Evolutionary conservation across 2,113 vertebrate species (phyloP).

Genomic region (Anser cygnoides): DNA sequence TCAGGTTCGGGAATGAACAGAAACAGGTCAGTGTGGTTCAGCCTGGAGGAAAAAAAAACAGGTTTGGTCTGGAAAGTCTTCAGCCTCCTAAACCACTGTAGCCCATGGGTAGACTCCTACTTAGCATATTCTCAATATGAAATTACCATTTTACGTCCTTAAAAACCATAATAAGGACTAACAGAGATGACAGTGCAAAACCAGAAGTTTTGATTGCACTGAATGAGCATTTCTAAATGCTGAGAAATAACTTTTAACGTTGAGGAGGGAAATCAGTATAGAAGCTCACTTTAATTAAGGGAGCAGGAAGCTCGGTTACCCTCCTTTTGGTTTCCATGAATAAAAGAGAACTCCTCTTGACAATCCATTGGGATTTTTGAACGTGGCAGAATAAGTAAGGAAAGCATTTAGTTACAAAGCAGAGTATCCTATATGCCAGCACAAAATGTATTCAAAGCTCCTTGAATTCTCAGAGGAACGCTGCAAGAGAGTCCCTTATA

Average conservation of each 20-base stretch:
- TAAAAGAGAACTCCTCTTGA: not conserved
- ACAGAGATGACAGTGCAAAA: not conserved
- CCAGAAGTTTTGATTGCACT: not conserved
- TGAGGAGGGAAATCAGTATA: not conserved
- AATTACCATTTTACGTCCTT: not conserved
- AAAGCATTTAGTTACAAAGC: slow-evolving; percentile 2
- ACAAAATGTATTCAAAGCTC: slow-evolving; percentile 30
- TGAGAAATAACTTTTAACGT: not conserved
- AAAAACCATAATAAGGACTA: not conserved
- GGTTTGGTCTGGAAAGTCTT: not conserved
- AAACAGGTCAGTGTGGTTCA: not conserved
- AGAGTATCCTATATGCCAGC: not conserved
- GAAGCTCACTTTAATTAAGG: not conserved
- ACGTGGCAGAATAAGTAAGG: not conserved
- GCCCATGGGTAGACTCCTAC: not conserved
- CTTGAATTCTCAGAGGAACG: slow-evolving; percentile 42
- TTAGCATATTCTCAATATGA: not conserved
- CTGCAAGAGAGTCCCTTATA: slow-evolving; percentile 26
- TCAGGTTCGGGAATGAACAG: not conserved
- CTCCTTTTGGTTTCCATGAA: not conserved
- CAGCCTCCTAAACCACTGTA: not conserved
- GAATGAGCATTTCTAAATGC: not conserved
- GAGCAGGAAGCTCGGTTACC: not conserved
- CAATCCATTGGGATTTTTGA: not conserved
- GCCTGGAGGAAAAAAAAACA: not conserved